Conservation (phyloP, 1,140 invertebrate genomes). For the Palaemon carinicauda region DNA sequence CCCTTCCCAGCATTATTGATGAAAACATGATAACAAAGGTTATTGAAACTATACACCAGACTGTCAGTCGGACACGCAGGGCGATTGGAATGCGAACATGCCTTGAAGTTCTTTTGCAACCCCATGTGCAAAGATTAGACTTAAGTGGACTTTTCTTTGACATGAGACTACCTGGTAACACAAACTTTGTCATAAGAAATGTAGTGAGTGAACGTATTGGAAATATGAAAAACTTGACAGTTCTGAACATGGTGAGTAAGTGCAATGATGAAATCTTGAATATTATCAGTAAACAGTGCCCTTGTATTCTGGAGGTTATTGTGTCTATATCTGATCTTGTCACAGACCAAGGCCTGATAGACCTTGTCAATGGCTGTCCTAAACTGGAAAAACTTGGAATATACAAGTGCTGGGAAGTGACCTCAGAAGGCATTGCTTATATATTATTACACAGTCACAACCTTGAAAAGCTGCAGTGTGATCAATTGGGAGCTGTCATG, state of each 20-base stretch:
- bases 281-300: conserved; percentile 35
- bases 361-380: conserved; percentile 32
- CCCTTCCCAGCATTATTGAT: conserved; percentile 23
- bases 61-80: conserved; percentile 36
- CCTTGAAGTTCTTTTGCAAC: conserved; percentile 37
- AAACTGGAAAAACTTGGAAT: conserved; percentile 51
- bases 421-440: conserved; percentile 38
- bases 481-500: conserved; percentile 46
- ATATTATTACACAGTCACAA: conserved; percentile 20
- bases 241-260: conserved; percentile 48
- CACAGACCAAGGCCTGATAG: conserved; percentile 30
- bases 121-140: conserved; percentile 35
- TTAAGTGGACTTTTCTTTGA: conserved; percentile 48
- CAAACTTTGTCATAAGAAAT: conserved; percentile 38
- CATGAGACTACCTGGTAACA: conserved; percentile 38
- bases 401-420: conserved; percentile 52
- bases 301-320: conserved; percentile 13
- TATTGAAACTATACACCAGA: conserved; percentile 48
- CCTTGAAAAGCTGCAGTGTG: conserved; percentile 39
- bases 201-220: conserved; percentile 3
- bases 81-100: conserved; percentile 44
- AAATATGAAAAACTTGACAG: conserved; percentile 41
- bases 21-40: conserved; percentile 49
- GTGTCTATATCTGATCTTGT: conserved; percentile 47
- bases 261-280: conserved; percentile 44